Conservation (phyloP, 2,888 invertebrate genomes). For the Andrena fulva region DNA sequence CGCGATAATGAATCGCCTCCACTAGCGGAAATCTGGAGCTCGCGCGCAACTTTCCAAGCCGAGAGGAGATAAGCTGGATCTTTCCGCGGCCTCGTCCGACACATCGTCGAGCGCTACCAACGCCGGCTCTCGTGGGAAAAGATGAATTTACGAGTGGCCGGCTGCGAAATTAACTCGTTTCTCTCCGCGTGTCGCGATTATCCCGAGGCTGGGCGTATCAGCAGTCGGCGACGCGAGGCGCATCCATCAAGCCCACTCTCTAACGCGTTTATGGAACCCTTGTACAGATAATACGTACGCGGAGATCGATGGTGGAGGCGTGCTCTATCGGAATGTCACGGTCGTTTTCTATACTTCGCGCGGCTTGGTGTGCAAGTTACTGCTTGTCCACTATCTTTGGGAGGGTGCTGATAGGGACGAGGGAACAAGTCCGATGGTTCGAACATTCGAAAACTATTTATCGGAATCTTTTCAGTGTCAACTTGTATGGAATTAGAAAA, state of each 20-base stretch:
- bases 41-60: constrained; percentile 26
- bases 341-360: not conserved
- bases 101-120: constrained; percentile 7
- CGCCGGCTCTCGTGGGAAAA: constrained; percentile 27
- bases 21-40: constrained; percentile 18
- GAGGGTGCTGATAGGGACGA: too few species aligned
- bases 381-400: too few species aligned
- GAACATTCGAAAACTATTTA: too few species aligned
- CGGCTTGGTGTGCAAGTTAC: too few species aligned
- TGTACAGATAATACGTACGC: not conserved
- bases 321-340: not conserved
- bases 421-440: too few species aligned
- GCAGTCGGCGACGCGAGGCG: constrained; percentile 4
- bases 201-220: not conserved
- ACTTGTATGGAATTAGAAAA: too few species aligned
- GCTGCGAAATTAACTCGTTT: constrained; percentile 40
- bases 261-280: constrained; percentile 21
- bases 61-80: constrained; percentile 17
- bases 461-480: too few species aligned
- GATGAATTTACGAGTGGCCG: constrained; percentile 24
- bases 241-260: constrained; percentile 33
- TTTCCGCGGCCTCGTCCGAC: not conserved
- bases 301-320: not conserved
- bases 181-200: constrained; percentile 18
- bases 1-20: constrained; percentile 28